These are phyloP conservation scores for Napeogenes sylphis DNA, from an alignment of 2,888 invertebrate genomes.

Conservation along the genomic window DNA sequence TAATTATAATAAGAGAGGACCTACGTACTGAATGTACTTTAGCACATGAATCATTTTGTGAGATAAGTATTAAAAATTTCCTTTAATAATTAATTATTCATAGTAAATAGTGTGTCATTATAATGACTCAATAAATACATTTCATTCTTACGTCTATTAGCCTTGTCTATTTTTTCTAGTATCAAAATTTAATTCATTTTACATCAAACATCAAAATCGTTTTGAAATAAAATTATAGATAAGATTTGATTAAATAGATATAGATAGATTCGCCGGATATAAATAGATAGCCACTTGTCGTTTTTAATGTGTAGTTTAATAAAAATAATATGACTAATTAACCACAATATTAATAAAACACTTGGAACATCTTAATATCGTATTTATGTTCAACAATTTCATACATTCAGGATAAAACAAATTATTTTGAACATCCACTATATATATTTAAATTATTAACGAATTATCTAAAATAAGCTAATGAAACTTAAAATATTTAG, in stretches of 20 bases:
- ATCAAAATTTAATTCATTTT: background rate
- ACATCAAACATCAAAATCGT: no score
- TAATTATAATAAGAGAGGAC: background rate
- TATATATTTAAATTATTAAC: no score
- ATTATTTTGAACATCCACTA: no score
- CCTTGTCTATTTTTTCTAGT: background rate
- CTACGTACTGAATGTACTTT: slow-evolving; percentile 12
- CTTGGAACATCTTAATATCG: no score
- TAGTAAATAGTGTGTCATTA: slow-evolving; percentile 22
- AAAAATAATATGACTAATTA: background rate
- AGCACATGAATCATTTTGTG: slow-evolving; percentile 12
- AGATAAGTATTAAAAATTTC: slow-evolving; percentile 24
- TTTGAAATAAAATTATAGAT: no score
- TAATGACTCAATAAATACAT: slow-evolving; percentile 17
- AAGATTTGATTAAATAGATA: background rate
- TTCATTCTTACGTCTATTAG: background rate
- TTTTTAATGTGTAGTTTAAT: background rate
- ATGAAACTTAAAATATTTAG: background rate
- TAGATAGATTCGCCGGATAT: background rate
- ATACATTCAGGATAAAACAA: no score
- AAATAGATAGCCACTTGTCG: background rate
- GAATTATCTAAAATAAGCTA: no score
- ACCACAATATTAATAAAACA: no score
- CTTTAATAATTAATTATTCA: slow-evolving; percentile 17
- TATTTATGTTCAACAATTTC: no score